These are phyloP conservation scores for Adrianichthys oophorus DNA, from an alignment of 2,797 vertebrate species.

Conservation along the genomic window DNA sequence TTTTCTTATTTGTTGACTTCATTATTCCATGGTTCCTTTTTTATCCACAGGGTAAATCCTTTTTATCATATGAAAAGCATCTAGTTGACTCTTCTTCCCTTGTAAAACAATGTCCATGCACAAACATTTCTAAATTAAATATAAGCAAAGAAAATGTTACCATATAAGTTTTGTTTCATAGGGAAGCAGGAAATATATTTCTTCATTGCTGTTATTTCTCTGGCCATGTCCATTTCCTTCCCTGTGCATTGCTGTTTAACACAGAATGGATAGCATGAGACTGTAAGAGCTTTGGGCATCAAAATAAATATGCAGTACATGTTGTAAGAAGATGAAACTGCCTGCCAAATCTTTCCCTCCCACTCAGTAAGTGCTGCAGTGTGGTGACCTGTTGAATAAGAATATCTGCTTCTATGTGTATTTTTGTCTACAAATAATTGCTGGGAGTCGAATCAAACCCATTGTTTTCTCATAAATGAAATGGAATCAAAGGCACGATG, in stretches of 20 bases:
- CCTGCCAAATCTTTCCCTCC: not conserved
- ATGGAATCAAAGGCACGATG: not conserved
- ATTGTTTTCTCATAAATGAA: not conserved
- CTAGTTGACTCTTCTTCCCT: too few relatives aligned
- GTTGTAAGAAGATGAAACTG: constrained; percentile 8
- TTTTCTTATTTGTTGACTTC: too few relatives aligned
- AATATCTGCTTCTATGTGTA: constrained; percentile 5
- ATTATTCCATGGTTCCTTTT: not conserved
- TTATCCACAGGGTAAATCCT: not conserved
- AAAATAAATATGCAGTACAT: constrained; percentile 23
- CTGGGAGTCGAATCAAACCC: constrained; percentile 4
- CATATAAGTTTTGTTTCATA: not conserved
- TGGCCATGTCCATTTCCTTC: not conserved
- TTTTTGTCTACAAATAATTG: constrained; percentile 11
- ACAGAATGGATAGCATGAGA: constrained; percentile 4
- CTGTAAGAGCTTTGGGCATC: constrained; percentile 9
- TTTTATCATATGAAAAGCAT: too few relatives aligned
- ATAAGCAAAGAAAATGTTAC: too few relatives aligned
- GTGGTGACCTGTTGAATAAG: constrained; percentile 22
- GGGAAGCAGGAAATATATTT: not conserved
- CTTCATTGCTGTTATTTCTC: not conserved
- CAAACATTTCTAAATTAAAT: too few relatives aligned
- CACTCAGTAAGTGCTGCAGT: constrained; percentile 17
- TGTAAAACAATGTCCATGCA: too few relatives aligned
- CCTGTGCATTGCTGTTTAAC: constrained; percentile 4